phyloP scores from a whole-genome alignment of 2,113 vertebrate genomes.

The Microcebus murinus region DNA sequence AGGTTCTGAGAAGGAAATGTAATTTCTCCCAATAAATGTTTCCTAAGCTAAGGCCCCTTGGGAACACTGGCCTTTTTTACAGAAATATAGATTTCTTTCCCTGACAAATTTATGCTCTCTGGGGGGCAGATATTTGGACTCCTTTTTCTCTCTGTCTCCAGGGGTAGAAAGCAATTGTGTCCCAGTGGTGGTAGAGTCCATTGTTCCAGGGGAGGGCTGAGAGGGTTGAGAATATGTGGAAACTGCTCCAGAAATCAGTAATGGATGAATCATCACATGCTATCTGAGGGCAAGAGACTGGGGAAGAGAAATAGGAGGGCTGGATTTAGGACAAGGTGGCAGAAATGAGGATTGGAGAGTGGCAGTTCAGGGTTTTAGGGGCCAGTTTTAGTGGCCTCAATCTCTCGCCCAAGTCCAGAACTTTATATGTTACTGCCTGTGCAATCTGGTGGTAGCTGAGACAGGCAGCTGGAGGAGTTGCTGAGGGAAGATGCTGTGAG shows the following conservation, averaged over 20 bases:
- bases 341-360: background rate
- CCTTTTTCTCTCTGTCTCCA: background rate
- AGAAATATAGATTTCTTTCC: background rate
- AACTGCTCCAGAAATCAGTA: background rate
- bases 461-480: background rate
- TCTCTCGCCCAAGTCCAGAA: background rate
- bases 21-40: constrained; percentile 1
- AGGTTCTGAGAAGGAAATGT: background rate
- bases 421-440: background rate
- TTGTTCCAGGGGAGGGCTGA: background rate
- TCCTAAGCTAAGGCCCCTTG: background rate
- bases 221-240: background rate
- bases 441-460: background rate
- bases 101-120: background rate
- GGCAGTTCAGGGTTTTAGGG: background rate
- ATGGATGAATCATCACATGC: background rate
- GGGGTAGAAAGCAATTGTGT: background rate
- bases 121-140: background rate
- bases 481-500: background rate
- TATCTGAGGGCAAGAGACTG: background rate
- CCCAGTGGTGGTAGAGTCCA: background rate
- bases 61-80: background rate
- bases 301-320: background rate
- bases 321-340: background rate
- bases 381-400: background rate